Conservation (phyloP, 2,113 vertebrate genomes). For the Brachyhypopomus gauderio region DNA sequence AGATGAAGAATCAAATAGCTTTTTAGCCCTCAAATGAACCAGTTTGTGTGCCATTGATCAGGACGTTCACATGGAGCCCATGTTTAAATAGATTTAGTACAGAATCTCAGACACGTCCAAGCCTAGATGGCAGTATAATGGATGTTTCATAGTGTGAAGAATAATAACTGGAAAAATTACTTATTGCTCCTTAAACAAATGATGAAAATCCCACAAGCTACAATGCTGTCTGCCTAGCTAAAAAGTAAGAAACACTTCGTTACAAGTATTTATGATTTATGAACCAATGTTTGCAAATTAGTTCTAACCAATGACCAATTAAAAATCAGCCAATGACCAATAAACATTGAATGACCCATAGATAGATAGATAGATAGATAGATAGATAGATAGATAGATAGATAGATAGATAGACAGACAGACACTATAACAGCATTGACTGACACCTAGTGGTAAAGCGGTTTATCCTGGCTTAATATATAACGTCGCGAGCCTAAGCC, state of each 20-base stretch:
- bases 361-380: not conserved
- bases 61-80: too few relatives aligned
- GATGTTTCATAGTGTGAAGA: too few relatives aligned
- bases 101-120: too few relatives aligned
- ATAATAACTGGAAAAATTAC: too few relatives aligned
- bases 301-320: not conserved
- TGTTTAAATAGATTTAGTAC: too few relatives aligned
- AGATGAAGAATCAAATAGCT: too few relatives aligned
- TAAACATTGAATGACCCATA: slow-evolving; percentile 1
- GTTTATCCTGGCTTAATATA: not conserved
- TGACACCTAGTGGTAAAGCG: slow-evolving; percentile 59
- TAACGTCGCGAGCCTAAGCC: not conserved
- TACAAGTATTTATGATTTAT: too few relatives aligned
- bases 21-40: too few relatives aligned
- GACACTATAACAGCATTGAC: slow-evolving; percentile 7
- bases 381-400: not conserved
- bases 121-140: too few relatives aligned
- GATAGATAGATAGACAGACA: slow-evolving; percentile 2
- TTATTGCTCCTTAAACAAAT: not conserved
- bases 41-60: too few relatives aligned
- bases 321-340: not conserved
- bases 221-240: not conserved
- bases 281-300: too few relatives aligned
- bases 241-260: not conserved
- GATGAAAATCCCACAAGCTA: not conserved